Evolutionary conservation across 2,113 vertebrate species (phyloP).

Genomic region (Trinectes maculatus): DNA sequence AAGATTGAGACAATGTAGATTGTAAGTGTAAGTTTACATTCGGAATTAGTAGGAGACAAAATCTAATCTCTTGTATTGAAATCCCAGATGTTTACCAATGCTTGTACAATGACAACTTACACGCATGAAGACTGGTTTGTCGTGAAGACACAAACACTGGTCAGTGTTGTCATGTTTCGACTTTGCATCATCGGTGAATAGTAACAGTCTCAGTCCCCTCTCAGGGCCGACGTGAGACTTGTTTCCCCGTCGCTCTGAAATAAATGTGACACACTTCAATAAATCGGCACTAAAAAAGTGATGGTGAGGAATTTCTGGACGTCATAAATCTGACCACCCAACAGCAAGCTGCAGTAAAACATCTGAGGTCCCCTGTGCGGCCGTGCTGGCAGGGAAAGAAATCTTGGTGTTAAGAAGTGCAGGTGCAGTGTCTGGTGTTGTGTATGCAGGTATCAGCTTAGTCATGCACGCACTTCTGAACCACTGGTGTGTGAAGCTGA

Average conservation of each 20-base stretch:
- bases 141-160: no score
- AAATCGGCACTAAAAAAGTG: not conserved
- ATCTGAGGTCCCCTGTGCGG: not conserved
- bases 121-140: no score
- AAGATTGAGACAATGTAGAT: constrained; percentile 5
- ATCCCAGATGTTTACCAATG: not conserved
- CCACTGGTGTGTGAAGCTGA: no score
- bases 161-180: not conserved
- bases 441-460: no score
- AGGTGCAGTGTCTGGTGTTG: no score
- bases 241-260: not conserved
- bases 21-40: constrained; percentile 1
- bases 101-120: no score
- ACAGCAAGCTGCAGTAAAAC: not conserved
- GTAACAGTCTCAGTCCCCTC: no score
- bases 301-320: not conserved
- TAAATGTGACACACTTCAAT: not conserved
- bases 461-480: no score
- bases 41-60: not conserved
- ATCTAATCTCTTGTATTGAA: not conserved
- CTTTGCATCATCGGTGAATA: not conserved
- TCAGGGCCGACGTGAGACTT: not conserved
- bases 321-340: not conserved
- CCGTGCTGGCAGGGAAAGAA: not conserved
- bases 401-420: no score